Percentiles rank a stretch among this genome's conserved stretches.
phyloP scores from a whole-genome alignment of 2,113 vertebrate genomes.

The Cavia porcellus region DNA sequence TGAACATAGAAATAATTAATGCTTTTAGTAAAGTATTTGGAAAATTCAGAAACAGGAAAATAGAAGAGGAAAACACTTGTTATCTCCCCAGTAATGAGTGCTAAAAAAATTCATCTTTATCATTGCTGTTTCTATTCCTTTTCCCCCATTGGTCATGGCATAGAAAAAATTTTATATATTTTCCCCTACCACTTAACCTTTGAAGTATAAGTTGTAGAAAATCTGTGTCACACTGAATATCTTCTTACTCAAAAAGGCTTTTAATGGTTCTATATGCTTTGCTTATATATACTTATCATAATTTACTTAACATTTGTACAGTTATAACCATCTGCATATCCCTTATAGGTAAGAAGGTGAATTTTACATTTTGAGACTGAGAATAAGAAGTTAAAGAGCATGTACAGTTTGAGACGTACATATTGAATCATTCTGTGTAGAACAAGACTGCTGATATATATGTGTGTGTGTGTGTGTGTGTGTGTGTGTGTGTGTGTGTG shows the following conservation, averaged over 20 bases:
- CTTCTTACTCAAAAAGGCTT: not conserved
- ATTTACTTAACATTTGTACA: not conserved
- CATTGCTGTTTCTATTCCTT: not conserved
- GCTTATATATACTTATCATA: not conserved
- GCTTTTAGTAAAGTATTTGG: not conserved
- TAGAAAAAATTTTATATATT: not conserved
- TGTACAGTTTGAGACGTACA: not conserved
- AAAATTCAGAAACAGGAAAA: constrained; percentile 1
- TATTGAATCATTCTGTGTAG: not conserved
- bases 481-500: too few relatives aligned
- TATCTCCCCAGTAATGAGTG: not conserved
- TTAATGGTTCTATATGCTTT: not conserved
- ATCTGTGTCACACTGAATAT: not conserved
- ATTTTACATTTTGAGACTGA: constrained; percentile 2
- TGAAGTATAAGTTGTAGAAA: not conserved
- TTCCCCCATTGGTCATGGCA: not conserved
- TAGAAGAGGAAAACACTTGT: not conserved
- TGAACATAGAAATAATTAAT: constrained; percentile 9
- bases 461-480: too few relatives aligned
- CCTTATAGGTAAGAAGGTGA: not conserved
- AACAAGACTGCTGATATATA: not conserved
- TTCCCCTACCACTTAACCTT: not conserved
- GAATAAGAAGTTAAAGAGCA: not conserved
- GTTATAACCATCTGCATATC: not conserved
- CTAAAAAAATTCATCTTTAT: not conserved